A percentile compares a stretch with the other conserved stretches of the same genome.
These are phyloP conservation scores for Orbicella faveolata DNA, from an alignment of 64 coral and sea anemone genomes.

Conservation along the genomic window DNA sequence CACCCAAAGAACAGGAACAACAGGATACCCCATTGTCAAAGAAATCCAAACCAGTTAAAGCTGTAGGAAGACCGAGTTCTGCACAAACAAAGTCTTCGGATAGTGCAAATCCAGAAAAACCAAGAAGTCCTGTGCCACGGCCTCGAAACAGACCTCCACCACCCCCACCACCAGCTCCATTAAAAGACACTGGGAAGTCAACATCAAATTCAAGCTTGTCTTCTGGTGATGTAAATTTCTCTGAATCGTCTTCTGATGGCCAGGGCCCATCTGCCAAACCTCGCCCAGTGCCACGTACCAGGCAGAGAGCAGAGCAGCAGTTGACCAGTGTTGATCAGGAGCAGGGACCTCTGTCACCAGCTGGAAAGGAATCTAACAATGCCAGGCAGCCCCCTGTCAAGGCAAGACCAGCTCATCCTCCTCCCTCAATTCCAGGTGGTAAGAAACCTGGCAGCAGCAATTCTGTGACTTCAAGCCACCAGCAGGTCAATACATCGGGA, in stretches of 20 bases:
- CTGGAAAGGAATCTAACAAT: neutral
- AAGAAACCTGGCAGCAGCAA: neutral
- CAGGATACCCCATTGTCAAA: neutral
- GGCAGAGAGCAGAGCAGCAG: neutral
- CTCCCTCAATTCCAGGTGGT: slow-evolving; percentile 17
- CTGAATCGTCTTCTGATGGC: slow-evolving; percentile 22
- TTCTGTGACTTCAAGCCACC: neutral
- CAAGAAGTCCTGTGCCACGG: slow-evolving; percentile 60
- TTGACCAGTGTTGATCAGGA: neutral
- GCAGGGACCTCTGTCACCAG: slow-evolving; percentile 17
- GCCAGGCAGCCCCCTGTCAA: slow-evolving; percentile 21
- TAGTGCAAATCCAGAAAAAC: slow-evolving; percentile 21
- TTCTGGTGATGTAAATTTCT: slow-evolving; percentile 28
- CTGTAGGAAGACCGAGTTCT: slow-evolving; percentile 9
- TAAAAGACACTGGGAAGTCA: slow-evolving; percentile 12
- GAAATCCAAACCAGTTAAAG: slow-evolving; percentile 38
- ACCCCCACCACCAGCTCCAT: slow-evolving; percentile 56
- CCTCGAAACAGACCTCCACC: slow-evolving; percentile 84
- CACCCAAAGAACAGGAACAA: slow-evolving; percentile 10
- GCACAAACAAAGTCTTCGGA: slow-evolving; percentile 39
- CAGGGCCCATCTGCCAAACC: slow-evolving; percentile 44
- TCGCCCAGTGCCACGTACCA: slow-evolving; percentile 37
- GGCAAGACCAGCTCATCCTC: slow-evolving; percentile 25
- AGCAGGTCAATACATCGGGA: neutral
- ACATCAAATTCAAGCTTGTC: slow-evolving; percentile 24